Evolutionary conservation across 2,113 vertebrate genomes (phyloP).

Genomic region (Ailurus styani): DNA sequence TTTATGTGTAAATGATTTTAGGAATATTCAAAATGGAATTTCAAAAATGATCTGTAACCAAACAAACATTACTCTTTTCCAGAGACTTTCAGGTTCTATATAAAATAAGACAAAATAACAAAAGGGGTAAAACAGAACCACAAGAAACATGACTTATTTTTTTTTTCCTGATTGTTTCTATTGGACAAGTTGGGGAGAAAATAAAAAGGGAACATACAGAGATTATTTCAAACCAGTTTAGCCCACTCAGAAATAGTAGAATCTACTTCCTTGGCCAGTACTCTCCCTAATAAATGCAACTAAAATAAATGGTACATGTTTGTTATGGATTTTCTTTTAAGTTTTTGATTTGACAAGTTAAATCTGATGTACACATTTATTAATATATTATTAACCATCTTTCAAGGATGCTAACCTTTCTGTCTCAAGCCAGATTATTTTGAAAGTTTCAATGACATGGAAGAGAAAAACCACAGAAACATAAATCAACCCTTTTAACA

Average conservation of each 20-base stretch:
- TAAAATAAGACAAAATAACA: background rate
- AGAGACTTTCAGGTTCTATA: background rate
- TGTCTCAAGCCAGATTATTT: background rate
- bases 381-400: background rate
- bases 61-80: background rate
- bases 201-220: background rate
- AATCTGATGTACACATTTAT: background rate
- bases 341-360: background rate
- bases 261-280: background rate
- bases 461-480: background rate
- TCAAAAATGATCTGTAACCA: background rate
- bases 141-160: background rate
- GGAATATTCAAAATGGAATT: background rate
- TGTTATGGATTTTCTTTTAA: background rate
- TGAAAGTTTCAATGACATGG: background rate
- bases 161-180: background rate
- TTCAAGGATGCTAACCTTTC: background rate
- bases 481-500: background rate
- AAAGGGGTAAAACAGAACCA: background rate
- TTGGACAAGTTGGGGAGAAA: background rate
- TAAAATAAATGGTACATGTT: background rate
- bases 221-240: background rate
- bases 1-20: background rate
- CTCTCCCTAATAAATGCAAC: background rate
- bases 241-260: background rate